Percentiles rank a stretch among this genome's conserved stretches.
These are phyloP conservation scores for Nothobranchius furzeri DNA, from an alignment of 2,113 vertebrate species.

Conservation along the genomic window DNA sequence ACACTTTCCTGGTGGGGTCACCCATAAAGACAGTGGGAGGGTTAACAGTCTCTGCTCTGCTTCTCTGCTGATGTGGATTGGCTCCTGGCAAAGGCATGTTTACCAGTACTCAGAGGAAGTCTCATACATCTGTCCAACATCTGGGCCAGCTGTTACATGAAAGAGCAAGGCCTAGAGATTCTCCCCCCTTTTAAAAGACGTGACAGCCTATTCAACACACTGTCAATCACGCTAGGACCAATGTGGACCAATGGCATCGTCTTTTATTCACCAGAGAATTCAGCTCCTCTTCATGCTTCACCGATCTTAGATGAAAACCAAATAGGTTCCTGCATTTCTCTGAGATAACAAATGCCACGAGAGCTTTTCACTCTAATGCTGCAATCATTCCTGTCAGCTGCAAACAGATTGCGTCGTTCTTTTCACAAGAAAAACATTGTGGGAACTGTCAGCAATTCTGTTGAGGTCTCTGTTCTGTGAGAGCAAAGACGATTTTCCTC, in stretches of 20 bases:
- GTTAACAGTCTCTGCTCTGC: constrained; percentile 8
- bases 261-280: constrained; percentile 1
- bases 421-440: constrained; percentile 12
- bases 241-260: constrained; percentile 31
- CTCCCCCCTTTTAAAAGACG: constrained; percentile 33
- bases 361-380: constrained; percentile 11
- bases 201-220: constrained; percentile 28
- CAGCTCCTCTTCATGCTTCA: not conserved
- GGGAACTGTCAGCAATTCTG: constrained; percentile 25
- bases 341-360: constrained; percentile 16
- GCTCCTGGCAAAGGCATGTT: constrained; percentile 53
- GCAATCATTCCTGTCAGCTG: constrained; percentile 31
- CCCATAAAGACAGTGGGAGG: no score
- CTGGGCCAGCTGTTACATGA: constrained; percentile 72
- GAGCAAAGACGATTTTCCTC: constrained; percentile 36
- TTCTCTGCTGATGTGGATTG: constrained; percentile 43
- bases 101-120: constrained; percentile 56
- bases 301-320: constrained; percentile 11
- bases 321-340: constrained; percentile 16
- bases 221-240: constrained; percentile 14
- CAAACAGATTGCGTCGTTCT: not conserved
- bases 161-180: constrained; percentile 49
- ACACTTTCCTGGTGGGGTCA: no score
- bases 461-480: constrained; percentile 26
- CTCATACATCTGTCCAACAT: constrained; percentile 77